Percentiles rank a stretch among this genome's conserved stretches.
Conservation (phyloP, 1,140 invertebrate genomes). For the Drosophila lini region DNA sequence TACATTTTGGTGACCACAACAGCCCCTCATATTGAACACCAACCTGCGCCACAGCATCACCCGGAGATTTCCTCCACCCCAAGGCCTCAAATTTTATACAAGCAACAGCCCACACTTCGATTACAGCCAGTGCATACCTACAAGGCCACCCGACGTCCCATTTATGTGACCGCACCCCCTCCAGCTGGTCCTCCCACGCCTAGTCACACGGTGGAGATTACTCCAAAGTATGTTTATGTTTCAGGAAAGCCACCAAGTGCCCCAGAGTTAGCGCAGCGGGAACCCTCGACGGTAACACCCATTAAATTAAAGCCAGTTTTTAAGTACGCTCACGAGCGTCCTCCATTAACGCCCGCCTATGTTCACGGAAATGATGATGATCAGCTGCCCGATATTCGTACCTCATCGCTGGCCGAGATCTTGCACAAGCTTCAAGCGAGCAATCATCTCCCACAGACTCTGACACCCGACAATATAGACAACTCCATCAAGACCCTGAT, state of each 20-base stretch:
- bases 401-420: slow-evolving; percentile 85
- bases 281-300: slow-evolving; percentile 51
- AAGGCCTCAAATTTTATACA: slow-evolving; percentile 49
- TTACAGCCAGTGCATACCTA: slow-evolving; percentile 63
- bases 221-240: slow-evolving; percentile 70
- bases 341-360: slow-evolving; percentile 25
- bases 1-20: slow-evolving; percentile 69
- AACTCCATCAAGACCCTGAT: slow-evolving; percentile 91
- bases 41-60: slow-evolving; percentile 38
- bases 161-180: slow-evolving; percentile 56
- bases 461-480: slow-evolving; percentile 91
- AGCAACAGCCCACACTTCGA: slow-evolving; percentile 66
- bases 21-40: slow-evolving; percentile 60
- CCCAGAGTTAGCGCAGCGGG: slow-evolving; percentile 23
- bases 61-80: slow-evolving; percentile 48
- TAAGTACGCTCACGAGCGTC: slow-evolving; percentile 50
- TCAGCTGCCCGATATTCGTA: slow-evolving; percentile 75
- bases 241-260: slow-evolving; percentile 26
- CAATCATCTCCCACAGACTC: slow-evolving; percentile 89
- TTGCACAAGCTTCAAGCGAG: slow-evolving; percentile 89
- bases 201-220: slow-evolving; percentile 70
- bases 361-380: slow-evolving; percentile 59
- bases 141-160: slow-evolving; percentile 64
- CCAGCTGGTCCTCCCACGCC: slow-evolving; percentile 29
- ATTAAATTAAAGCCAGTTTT: slow-evolving; percentile 69